Evolutionary conservation across 2,113 vertebrate species (phyloP).

Genomic region (Eulemur macaco): DNA sequence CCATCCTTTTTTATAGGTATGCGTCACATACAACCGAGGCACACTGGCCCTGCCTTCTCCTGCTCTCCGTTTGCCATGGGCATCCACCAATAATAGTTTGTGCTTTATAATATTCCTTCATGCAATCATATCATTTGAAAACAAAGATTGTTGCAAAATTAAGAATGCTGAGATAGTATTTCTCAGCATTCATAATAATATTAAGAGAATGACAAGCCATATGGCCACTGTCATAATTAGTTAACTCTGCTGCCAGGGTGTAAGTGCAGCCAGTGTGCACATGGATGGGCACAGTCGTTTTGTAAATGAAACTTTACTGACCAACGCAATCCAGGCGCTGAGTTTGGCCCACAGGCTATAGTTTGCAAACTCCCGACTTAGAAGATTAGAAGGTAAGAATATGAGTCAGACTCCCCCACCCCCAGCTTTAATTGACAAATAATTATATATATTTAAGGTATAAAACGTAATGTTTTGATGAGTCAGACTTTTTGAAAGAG

Average conservation of each 20-base stretch:
- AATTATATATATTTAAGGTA: background rate
- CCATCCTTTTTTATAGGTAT: background rate
- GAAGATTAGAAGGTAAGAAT: background rate
- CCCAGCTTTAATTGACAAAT: background rate
- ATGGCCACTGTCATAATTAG: background rate
- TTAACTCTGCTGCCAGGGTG: background rate
- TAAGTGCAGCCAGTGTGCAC: background rate
- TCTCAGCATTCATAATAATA: background rate
- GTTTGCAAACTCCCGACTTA: background rate
- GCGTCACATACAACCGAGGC: background rate
- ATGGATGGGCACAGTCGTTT: rapidly evolving
- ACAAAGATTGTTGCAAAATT: background rate
- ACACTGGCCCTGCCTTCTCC: rapidly evolving
- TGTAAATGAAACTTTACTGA: conserved; percentile 7
- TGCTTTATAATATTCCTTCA: background rate
- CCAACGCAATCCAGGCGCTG: background rate
- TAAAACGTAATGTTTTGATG: background rate
- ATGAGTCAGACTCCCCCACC: background rate
- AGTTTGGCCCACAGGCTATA: no score
- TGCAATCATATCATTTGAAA: background rate
- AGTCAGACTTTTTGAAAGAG: background rate
- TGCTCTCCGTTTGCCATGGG: no score
- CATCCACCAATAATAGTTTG: no score
- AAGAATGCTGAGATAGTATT: background rate
- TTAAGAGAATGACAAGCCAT: background rate